Base-by-base conservation (phyloP, 2,113 vertebrate genomes). In the Scopus umbretta region DNA sequence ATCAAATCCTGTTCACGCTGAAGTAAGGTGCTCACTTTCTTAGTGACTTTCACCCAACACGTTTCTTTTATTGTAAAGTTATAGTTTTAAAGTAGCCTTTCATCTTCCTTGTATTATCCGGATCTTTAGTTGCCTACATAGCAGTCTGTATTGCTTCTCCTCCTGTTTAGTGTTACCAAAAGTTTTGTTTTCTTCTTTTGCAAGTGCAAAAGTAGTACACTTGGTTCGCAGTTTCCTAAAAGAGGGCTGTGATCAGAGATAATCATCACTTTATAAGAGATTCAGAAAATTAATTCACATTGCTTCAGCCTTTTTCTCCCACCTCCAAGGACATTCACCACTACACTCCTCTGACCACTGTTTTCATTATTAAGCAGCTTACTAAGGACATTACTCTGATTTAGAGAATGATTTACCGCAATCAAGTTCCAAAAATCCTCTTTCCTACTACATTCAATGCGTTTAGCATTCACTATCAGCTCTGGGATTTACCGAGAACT, bases 301-400 rank as follows among this genome's bases (percentile, higher is more conserved):
- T 79, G 6, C 62, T 86, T 87, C 91, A 96, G 94, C 56, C 71
- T 96, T 95, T 92, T 59, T 82, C 29, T 80, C 66, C 65, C 30
- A 86, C 75, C 72, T 76, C 81, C 32, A 68, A 96, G 80, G 86
- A 86, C 80, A 55, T 96, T 84, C 53, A 74, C 18, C 5, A 34
- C 67, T 89, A 73, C 50, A 80, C 79, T 96, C 67, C 83, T 88
- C 80, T 96, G 97, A 97, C 95, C 80, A 74, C 70, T 38, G 45
- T 67, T 92, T 98, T 92, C 94, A 97, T 98, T 98, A 98, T 97
- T 97, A 97, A 98, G 92, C 95, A 94, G 94, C 92, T 95, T 97
- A 82, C 40, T 90, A 78, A 95, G 82, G 85, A 94, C 92, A 93
- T 70, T 94, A 96, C 86, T 94, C 86, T 80, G 88, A 97, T 91